Conservation (phyloP, 2,113 vertebrate genomes). For the Thamnophis sirtalis region DNA sequence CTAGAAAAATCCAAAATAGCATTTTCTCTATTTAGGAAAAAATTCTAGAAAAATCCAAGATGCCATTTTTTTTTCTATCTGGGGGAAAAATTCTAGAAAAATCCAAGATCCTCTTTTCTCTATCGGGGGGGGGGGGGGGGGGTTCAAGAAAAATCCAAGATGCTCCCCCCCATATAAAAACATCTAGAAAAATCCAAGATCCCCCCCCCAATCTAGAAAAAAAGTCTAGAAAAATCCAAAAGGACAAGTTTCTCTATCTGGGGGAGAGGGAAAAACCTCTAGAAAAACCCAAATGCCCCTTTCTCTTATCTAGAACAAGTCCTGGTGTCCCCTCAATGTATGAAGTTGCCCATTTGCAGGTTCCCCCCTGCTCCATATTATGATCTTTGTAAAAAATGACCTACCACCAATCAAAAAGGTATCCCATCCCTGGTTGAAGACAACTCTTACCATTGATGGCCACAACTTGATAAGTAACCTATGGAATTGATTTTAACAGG, state of each 20-base stretch:
- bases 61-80: too few relatives aligned
- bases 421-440: neutral
- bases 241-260: too few relatives aligned
- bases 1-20: neutral
- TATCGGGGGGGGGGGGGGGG: too few relatives aligned
- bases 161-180: too few relatives aligned
- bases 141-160: too few relatives aligned
- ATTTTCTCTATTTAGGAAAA: too few relatives aligned
- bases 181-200: too few relatives aligned
- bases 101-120: too few relatives aligned
- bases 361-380: neutral
- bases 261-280: too few relatives aligned
- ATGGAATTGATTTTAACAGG: constrained; percentile 68
- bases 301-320: neutral
- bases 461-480: constrained; percentile 28
- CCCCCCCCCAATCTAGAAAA: too few relatives aligned
- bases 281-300: neutral
- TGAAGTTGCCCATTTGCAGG: neutral
- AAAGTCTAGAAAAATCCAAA: too few relatives aligned
- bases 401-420: neutral
- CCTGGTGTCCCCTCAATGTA: neutral
- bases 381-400: neutral
- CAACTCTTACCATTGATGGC: neutral
- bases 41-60: neutral
- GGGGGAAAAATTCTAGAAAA: too few relatives aligned